phyloP scores from a whole-genome alignment of 2,797 vertebrate genomes.

The Ibycter americanus region DNA sequence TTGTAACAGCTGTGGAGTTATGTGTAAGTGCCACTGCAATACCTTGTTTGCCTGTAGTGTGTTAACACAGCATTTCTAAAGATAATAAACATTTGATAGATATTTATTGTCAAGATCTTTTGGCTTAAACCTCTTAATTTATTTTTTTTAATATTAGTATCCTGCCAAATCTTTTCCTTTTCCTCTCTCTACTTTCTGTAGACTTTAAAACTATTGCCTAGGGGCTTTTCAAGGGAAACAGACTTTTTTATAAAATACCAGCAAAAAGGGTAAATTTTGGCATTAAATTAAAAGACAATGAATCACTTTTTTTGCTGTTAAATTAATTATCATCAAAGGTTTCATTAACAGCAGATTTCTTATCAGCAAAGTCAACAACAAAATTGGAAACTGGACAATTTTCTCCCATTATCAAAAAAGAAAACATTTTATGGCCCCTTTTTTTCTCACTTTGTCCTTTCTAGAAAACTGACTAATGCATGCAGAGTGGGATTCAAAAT shows the following conservation, averaged over 20 bases:
- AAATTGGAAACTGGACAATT: slow-evolving; percentile 68
- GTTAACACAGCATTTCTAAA: neutral
- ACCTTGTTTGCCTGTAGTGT: neutral
- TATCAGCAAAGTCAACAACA: slow-evolving; percentile 63
- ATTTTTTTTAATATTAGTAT: neutral
- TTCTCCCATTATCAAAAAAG: slow-evolving; percentile 52
- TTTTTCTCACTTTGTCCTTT: slow-evolving; percentile 18
- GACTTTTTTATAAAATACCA: slow-evolving; percentile 6
- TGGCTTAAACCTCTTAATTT: neutral
- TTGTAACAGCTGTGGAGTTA: neutral
- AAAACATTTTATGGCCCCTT: slow-evolving; percentile 30
- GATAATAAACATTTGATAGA: neutral
- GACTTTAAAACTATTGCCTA: slow-evolving; percentile 20
- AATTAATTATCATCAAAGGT: slow-evolving; percentile 73
- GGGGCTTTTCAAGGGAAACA: slow-evolving; percentile 29
- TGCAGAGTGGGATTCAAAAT: neutral
- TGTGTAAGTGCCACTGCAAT: neutral
- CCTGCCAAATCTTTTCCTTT: slow-evolving; percentile 42
- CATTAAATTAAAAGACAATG: slow-evolving; percentile 59
- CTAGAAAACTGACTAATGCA: neutral
- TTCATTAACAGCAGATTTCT: slow-evolving; percentile 68
- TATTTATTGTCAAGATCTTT: slow-evolving; percentile 27
- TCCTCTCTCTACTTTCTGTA: neutral
- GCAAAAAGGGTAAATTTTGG: slow-evolving; percentile 56
- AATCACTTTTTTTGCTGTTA: slow-evolving; percentile 32